Evolutionary conservation across 2,797 vertebrate genomes (phyloP), one percentile per base, ranked within the genome.

Genomic region (Pteronotus mesoamericanus): DNA sequence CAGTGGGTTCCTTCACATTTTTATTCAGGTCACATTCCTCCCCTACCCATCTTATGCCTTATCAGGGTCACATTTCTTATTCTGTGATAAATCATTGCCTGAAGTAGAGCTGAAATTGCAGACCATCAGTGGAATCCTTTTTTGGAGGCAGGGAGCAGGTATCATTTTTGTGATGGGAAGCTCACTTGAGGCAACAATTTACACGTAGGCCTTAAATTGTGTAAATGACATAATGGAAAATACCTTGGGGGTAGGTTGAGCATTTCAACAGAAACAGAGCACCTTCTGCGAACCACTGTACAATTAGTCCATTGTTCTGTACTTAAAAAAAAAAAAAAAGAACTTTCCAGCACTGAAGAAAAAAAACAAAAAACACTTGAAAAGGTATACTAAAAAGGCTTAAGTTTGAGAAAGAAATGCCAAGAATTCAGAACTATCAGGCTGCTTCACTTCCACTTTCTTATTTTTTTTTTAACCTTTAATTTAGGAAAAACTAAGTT

Each of bases 301-400:
- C 95, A 97, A 86, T 90, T 94, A 95, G 84, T 55, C 61, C 78
- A 96, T 97, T 96, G 71, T 97, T 94, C 61, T 93, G 12, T 44
- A 66, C 64, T 94, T 78, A 1, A 44, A 48, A 80, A 72, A 61
- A 68, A 90, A 72, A 77, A 66, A 29, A 66, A 66, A 55, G 34
- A 64, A 51, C 42, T 93, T 94, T 71, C 64, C 85, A 48, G 74
- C 68, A 82, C 39, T 61, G 15, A 24, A 26, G 68, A 51, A 74
- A 48, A 44, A n/a, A n/a, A n/a, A n/a, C n/a, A n/a, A n/a, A n/a
- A 61, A 15, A 22, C 51, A 12, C 48, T 85, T 88, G 61, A 61
- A 82, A 96, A 84, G 82, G 78, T 96, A 51, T 90, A 82, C 90
- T 96, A 2, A 44, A 93, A 94, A 94, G 44, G 46, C 74, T 89